Conservation (phyloP, 2,113 vertebrate genomes). For the Ariopsis seemanni region DNA sequence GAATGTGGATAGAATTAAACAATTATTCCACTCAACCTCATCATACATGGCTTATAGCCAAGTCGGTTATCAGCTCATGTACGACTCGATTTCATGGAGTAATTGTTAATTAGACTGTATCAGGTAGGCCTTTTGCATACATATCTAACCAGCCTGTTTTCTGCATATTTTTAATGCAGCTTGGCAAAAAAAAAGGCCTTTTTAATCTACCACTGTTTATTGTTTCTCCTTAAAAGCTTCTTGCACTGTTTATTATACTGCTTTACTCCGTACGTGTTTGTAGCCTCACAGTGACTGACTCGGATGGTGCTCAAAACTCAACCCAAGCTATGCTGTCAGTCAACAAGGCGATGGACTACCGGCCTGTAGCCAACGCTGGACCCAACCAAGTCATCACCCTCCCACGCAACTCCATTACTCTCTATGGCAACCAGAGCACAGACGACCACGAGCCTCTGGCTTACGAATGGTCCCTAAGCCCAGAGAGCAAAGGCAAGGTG, state of each 20-base stretch:
- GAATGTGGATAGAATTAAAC: too few relatives aligned
- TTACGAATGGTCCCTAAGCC: slow-evolving; percentile 96
- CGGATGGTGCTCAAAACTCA: slow-evolving; percentile 85
- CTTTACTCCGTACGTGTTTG: background rate
- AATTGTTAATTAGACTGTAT: background rate
- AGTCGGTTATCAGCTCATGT: too few relatives aligned
- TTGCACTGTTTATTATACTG: too few relatives aligned
- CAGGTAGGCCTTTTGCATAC: background rate
- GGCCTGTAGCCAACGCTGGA: slow-evolving; percentile 89
- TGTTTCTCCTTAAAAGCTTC: background rate
- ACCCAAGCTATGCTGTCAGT: slow-evolving; percentile 88
- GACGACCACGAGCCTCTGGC: slow-evolving; percentile 91
- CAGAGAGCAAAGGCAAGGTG: slow-evolving; percentile 94
- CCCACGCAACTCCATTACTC: slow-evolving; percentile 88
- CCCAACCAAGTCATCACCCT: slow-evolving; percentile 94
- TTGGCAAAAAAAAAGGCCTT: background rate
- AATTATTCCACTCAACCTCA: too few relatives aligned
- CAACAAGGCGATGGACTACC: slow-evolving; percentile 94
- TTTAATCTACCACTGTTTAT: background rate
- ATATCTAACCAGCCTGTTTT: background rate
- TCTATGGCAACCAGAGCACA: slow-evolving; percentile 90
- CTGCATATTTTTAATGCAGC: background rate
- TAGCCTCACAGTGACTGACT: slow-evolving; percentile 93
- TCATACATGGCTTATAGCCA: too few relatives aligned
- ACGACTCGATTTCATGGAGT: too few relatives aligned